Percentiles rank a stretch among this genome's conserved stretches.
Conservation (phyloP, 2,113 vertebrate species). For the Melanostigma gelatinosum region DNA sequence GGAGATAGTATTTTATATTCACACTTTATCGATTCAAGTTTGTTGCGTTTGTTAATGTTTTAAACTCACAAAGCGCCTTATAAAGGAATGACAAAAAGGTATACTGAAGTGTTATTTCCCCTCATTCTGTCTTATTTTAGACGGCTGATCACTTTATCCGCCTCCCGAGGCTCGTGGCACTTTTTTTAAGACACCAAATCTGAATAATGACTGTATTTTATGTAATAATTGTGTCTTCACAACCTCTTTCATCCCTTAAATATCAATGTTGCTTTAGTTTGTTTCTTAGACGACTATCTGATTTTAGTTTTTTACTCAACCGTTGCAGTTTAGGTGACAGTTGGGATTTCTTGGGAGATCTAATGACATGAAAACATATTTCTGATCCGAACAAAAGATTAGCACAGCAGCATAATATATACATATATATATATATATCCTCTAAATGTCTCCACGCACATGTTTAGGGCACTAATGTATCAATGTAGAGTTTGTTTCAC, state of each 20-base stretch:
- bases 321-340: conserved; percentile 22
- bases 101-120: conserved; percentile 29
- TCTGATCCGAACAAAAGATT: background rate
- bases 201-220: conserved; percentile 61
- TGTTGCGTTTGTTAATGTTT: conserved; percentile 47
- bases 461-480: conserved; percentile 41
- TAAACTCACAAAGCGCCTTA: conserved; percentile 77
- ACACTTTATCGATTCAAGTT: conserved; percentile 37
- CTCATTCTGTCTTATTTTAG: conserved; percentile 60
- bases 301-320: conserved; percentile 14
- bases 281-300: conserved; percentile 27
- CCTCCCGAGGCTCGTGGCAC: conserved; percentile 70
- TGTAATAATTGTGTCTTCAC: conserved; percentile 54
- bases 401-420: background rate
- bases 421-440: background rate
- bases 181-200: conserved; percentile 76
- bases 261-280: conserved; percentile 36
- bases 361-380: background rate
- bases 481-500: conserved; percentile 44
- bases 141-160: conserved; percentile 66
- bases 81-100: conserved; percentile 56
- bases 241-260: conserved; percentile 19
- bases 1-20: conserved; percentile 72
- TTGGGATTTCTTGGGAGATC: background rate
- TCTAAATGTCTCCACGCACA: conserved; percentile 37